Conservation (phyloP, 2,888 invertebrate species). For the Mythimna vitellina region DNA sequence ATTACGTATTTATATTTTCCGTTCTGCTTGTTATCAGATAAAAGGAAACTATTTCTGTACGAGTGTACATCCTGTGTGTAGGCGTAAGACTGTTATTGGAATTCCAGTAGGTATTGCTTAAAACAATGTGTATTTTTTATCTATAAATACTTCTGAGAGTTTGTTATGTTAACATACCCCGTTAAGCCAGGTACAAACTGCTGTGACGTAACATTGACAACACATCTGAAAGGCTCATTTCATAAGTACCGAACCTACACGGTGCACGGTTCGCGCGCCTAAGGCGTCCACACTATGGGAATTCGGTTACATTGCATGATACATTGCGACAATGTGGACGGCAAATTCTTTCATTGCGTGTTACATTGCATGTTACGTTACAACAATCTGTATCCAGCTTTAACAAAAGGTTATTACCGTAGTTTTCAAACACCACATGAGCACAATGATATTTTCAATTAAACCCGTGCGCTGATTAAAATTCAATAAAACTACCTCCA, state of each 20-base stretch:
- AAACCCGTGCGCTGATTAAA: conserved; percentile 26
- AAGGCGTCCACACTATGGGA: too few relatives aligned
- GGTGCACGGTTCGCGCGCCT: too few relatives aligned
- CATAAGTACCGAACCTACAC: too few relatives aligned
- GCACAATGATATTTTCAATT: not conserved
- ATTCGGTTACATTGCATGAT: too few relatives aligned
- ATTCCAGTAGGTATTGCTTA: not conserved
- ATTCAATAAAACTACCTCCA: conserved; percentile 44
- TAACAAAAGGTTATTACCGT: not conserved
- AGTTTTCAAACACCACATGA: not conserved
- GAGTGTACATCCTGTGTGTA: not conserved
- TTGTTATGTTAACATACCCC: conserved; percentile 1
- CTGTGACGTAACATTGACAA: too few relatives aligned
- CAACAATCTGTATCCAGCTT: too few relatives aligned
- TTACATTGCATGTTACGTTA: too few relatives aligned
- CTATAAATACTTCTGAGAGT: not conserved
- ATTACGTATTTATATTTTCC: not conserved
- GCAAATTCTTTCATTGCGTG: too few relatives aligned
- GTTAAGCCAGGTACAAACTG: too few relatives aligned
- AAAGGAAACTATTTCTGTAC: conserved; percentile 22
- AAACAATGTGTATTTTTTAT: conserved; percentile 4
- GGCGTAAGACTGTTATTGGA: conserved; percentile 4
- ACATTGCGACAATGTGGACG: too few relatives aligned
- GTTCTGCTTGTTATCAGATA: not conserved
- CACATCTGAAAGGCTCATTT: too few relatives aligned